Conservation (phyloP, 2,797 vertebrate genomes). For the Thalassophryne amazonica region DNA sequence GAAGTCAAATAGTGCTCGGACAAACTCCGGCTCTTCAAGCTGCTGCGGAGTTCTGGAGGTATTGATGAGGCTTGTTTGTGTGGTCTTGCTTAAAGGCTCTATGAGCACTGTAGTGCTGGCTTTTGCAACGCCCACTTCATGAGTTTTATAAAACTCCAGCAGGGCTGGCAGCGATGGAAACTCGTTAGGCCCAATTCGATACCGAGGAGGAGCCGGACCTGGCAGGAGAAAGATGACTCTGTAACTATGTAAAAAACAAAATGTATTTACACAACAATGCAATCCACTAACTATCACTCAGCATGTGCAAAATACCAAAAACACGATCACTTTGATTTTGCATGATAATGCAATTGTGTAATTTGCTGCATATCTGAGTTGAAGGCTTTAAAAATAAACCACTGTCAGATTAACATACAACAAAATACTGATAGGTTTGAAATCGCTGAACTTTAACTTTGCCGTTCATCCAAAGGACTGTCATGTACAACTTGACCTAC, state of each 20-base stretch:
- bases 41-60: constrained; percentile 71
- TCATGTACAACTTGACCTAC: too few relatives aligned
- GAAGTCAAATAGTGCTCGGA: constrained; percentile 97
- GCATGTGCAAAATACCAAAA: too few relatives aligned
- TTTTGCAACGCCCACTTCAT: constrained; percentile 99
- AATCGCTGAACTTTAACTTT: too few relatives aligned
- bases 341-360: too few relatives aligned
- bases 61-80: constrained; percentile 75
- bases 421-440: too few relatives aligned
- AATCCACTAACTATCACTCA: too few relatives aligned
- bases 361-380: too few relatives aligned
- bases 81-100: constrained; percentile 88
- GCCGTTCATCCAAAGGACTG: too few relatives aligned
- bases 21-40: constrained; percentile 87
- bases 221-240: constrained; percentile 65
- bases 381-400: too few relatives aligned
- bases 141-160: constrained; percentile 99
- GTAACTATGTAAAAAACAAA: constrained; percentile 20
- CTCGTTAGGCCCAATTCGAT: constrained; percentile 97
- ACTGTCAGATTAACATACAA: too few relatives aligned
- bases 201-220: constrained; percentile 85
- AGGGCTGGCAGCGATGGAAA: constrained; percentile 93
- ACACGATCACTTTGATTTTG: too few relatives aligned
- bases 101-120: constrained; percentile 98
- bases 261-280: background rate